phyloP scores from a whole-genome alignment of 2,888 invertebrate species.

The Brachyptera risi region DNA sequence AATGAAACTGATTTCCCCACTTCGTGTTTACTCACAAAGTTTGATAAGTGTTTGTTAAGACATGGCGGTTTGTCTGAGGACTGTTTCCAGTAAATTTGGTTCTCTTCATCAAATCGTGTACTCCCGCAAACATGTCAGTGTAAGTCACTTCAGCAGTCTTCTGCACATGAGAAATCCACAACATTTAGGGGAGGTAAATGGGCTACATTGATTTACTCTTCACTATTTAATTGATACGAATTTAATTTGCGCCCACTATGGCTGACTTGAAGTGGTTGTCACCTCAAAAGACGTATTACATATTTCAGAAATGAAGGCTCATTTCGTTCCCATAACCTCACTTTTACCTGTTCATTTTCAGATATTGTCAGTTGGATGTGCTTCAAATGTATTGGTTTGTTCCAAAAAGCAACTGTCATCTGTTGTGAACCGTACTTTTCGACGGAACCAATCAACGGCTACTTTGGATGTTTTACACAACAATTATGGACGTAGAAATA shows the following conservation, averaged over 20 bases:
- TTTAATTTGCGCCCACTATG: no score
- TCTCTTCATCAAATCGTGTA: slow-evolving; percentile 52
- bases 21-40: no score
- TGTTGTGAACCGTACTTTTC: neutral
- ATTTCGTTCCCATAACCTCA: neutral
- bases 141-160: slow-evolving; percentile 49
- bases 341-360: slow-evolving; percentile 23
- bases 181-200: slow-evolving; percentile 53
- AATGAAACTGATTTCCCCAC: no score
- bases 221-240: slow-evolving; percentile 35
- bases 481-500: neutral
- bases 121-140: slow-evolving; percentile 49
- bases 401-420: slow-evolving; percentile 2
- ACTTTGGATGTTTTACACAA: neutral
- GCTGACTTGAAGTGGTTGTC: no score
- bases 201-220: slow-evolving; percentile 32
- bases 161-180: slow-evolving; percentile 44
- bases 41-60: slow-evolving; percentile 21
- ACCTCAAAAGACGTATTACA: no score
- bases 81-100: slow-evolving; percentile 53
- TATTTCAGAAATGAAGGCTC: neutral
- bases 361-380: slow-evolving; percentile 26
- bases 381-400: slow-evolving; percentile 20
- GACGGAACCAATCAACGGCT: slow-evolving; percentile 7
- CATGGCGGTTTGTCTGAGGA: slow-evolving; percentile 57